phyloP scores from a whole-genome alignment of 2,113 vertebrate genomes.

The Gracilinanus agilis region DNA sequence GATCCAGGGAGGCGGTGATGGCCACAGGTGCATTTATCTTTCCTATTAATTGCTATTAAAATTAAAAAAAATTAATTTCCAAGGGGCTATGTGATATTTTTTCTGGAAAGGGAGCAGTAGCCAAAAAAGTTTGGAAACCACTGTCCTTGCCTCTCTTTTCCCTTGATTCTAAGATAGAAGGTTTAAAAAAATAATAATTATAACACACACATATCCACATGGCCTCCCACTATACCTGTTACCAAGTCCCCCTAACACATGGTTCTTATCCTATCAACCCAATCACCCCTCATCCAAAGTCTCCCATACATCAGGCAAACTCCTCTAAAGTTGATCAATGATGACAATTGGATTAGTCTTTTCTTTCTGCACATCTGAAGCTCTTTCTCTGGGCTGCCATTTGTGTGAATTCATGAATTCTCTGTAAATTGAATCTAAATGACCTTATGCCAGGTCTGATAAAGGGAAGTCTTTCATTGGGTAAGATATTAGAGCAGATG shows the following conservation, averaged over 20 bases:
- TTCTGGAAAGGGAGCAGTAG: too few relatives aligned
- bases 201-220: neutral
- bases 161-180: too few relatives aligned
- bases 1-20: too few relatives aligned
- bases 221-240: neutral
- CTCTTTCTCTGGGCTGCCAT: neutral
- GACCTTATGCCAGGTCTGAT: neutral
- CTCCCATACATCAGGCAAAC: neutral
- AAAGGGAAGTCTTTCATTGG: neutral
- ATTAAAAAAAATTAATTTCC: too few relatives aligned
- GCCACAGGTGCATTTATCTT: too few relatives aligned
- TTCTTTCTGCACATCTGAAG: neutral
- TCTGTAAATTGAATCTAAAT: neutral
- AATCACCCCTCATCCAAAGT: neutral
- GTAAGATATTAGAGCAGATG: neutral
- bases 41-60: too few relatives aligned
- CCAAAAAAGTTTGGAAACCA: too few relatives aligned
- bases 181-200: neutral
- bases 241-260: neutral
- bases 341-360: neutral
- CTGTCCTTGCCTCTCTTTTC: too few relatives aligned
- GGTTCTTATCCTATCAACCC: neutral
- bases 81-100: too few relatives aligned
- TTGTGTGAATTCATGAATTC: neutral
- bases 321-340: neutral